Percentiles rank a stretch among this genome's conserved stretches.
Conservation (phyloP, 2,113 vertebrate genomes). For the Andinoacara biseriatus region DNA sequence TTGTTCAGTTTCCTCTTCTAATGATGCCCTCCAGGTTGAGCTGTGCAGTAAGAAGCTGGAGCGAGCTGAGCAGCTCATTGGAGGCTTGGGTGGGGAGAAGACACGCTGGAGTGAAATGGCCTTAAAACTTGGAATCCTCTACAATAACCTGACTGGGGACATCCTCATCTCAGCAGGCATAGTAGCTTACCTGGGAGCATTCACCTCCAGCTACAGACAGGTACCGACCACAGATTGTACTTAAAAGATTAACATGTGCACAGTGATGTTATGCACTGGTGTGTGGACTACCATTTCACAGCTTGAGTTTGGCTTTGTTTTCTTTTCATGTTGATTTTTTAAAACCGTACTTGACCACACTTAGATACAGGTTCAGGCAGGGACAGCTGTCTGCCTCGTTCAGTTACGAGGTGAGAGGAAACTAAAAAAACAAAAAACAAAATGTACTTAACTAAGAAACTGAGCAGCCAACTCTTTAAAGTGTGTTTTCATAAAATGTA, state of each 20-base stretch:
- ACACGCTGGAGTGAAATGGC: constrained; percentile 85
- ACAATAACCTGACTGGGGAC: constrained; percentile 87
- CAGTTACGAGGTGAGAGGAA: too few relatives aligned
- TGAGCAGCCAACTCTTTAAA: too few relatives aligned
- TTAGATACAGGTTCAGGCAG: too few relatives aligned
- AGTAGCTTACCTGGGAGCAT: constrained; percentile 88
- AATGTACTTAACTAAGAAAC: too few relatives aligned
- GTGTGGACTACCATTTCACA: not conserved
- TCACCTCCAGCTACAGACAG: constrained; percentile 89
- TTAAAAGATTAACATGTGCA: not conserved
- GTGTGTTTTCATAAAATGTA: too few relatives aligned
- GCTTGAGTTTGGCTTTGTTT: too few relatives aligned
- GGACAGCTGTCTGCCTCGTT: too few relatives aligned
- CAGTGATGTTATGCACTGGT: not conserved
- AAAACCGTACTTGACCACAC: too few relatives aligned
- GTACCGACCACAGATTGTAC: not conserved
- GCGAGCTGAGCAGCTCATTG: constrained; percentile 88
- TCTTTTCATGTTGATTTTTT: too few relatives aligned
- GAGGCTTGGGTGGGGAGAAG: constrained; percentile 90
- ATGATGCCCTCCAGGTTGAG: constrained; percentile 76
- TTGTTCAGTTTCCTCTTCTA: not conserved
- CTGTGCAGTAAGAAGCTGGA: constrained; percentile 89
- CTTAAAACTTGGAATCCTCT: constrained; percentile 81
- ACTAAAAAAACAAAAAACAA: too few relatives aligned
- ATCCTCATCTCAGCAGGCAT: constrained; percentile 88